Base-by-base conservation (phyloP, 2,888 invertebrate genomes). In the Drosophila algonquin region DNA sequence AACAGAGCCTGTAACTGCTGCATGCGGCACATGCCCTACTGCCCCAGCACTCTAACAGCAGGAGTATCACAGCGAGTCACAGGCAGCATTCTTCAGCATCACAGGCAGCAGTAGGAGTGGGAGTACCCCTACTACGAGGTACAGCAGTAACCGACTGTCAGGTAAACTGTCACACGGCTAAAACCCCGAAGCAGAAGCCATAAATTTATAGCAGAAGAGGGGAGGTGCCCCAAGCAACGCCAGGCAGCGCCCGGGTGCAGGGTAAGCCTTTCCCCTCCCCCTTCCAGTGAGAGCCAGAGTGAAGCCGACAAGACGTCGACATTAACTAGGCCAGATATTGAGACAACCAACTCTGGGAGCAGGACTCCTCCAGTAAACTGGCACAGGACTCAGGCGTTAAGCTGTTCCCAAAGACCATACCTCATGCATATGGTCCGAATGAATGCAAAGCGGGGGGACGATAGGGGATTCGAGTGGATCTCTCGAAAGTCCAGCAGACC, bases 221-320 rank as follows among this genome's bases (percentile, higher is more conserved):
- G 57, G 56, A 55, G 53, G 50, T 27, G 56, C 47, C 59, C 63
- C 56, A 60, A 78, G 80, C 35, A 14, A 5, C 14, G 35, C 14
- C 40, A 14, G 14, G 40, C 2, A 2, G 40, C n/a, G 8, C 27
- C 27, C 27, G 27, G 27, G 7, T 1, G 27, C 8, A 30, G 30
- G 30, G 35, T 6, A 40, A 14, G 40, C 14, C 14, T 6, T 6
- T 14, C 14, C 6, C 40, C 14, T 1, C 6, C 10, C 40, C 14
- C 40, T n/a, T 77, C 75, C 40, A 69, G 61, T 56, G 72, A 48
- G 63, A 69, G 68, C 63, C 35, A 74, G 40, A 40, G 70, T 55
- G 70, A 76, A 80, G 78, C 70, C 79, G 79, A 76, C 87, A 76
- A 70, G 62, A 71, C 73, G 79, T 58, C 74, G 84, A 83, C 84